phyloP scores from a whole-genome alignment of 2,888 invertebrate species.

The Rhagium mordax region DNA sequence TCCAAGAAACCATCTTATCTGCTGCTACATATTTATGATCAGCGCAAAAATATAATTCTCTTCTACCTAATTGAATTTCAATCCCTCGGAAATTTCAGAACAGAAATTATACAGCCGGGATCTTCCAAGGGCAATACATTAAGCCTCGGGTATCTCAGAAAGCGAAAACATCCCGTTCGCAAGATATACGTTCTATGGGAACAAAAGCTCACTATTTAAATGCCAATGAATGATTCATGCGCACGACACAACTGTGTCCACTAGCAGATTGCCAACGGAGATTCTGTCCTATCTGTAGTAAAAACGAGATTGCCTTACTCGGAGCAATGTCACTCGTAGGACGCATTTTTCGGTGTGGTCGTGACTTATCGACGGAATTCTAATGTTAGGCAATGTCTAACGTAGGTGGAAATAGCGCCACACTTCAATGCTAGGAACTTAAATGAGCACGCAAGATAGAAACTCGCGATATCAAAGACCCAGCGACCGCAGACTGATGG shows the following conservation, averaged over 20 bases:
- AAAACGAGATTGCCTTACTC: slow-evolving; percentile 34
- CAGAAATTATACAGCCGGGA: neutral
- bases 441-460: neutral
- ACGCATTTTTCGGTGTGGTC: slow-evolving; percentile 12
- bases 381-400: neutral
- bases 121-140: neutral
- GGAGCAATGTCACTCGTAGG: slow-evolving; percentile 16
- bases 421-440: neutral
- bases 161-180: neutral
- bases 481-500: neutral
- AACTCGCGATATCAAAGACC: neutral
- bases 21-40: neutral
- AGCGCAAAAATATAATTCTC: neutral
- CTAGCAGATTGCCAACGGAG: slow-evolving; percentile 46
- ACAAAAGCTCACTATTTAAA: slow-evolving; percentile 56
- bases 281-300: slow-evolving; percentile 12
- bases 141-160: neutral
- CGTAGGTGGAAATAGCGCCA: neutral
- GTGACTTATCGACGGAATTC: neutral
- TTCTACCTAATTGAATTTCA: neutral
- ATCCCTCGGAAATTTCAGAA: neutral
- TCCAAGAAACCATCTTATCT: neutral
- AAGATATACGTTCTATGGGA: slow-evolving; percentile 39
- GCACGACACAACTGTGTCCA: slow-evolving; percentile 49
- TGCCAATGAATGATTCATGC: slow-evolving; percentile 59